phyloP scores from a whole-genome alignment of 2,113 vertebrate species.

The Odontesthes bonariensis region DNA sequence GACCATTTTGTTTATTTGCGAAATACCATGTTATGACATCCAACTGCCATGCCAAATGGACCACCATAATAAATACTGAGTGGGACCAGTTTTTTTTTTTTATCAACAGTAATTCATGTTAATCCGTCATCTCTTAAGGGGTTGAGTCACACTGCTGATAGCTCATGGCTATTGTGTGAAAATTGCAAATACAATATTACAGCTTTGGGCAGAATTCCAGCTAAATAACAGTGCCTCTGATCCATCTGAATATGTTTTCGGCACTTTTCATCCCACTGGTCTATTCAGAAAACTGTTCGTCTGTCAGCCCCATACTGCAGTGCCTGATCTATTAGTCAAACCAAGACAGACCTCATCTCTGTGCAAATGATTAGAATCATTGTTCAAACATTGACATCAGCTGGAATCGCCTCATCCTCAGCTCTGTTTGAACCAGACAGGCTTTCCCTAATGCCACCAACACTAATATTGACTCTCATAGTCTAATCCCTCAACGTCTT shows the following conservation, averaged over 20 bases:
- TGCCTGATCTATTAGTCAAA: slow-evolving; percentile 69
- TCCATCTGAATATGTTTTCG: neutral
- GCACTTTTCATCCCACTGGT: neutral
- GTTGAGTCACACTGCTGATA: neutral
- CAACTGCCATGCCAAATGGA: neutral
- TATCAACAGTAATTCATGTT: neutral
- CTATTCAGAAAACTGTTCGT: slow-evolving; percentile 24
- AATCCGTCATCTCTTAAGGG: neutral
- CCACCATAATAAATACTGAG: no score
- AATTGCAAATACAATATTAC: neutral
- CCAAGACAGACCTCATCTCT: slow-evolving; percentile 65
- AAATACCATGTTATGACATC: neutral
- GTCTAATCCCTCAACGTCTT: slow-evolving; percentile 79
- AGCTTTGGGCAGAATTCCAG: neutral
- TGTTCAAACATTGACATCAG: slow-evolving; percentile 84
- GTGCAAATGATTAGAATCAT: slow-evolving; percentile 77
- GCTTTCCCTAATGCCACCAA: slow-evolving; percentile 68
- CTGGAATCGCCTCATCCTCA: slow-evolving; percentile 72
- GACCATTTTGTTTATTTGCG: neutral
- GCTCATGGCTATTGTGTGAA: neutral
- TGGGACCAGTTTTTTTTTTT: neutral
- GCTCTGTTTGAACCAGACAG: slow-evolving; percentile 75
- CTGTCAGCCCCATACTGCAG: slow-evolving; percentile 36
- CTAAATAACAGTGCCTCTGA: neutral
- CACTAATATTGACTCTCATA: slow-evolving; percentile 80